Conservation (phyloP, 1,140 invertebrate species). For the Dendroctonus ponderosae region DNA sequence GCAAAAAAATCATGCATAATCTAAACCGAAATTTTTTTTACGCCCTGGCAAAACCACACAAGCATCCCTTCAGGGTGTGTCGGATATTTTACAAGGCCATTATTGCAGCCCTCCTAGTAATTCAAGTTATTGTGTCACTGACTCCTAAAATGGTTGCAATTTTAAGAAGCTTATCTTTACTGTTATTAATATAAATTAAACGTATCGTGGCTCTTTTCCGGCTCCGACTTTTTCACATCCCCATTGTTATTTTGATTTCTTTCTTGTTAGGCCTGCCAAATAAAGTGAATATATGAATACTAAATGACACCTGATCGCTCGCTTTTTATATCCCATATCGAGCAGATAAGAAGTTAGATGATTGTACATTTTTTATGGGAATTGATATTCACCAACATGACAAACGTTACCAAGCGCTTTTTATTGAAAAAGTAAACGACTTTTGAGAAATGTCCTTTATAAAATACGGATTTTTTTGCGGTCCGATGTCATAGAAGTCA, state of each 20-base stretch:
- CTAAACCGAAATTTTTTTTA: not conserved
- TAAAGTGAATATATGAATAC: slow-evolving; percentile 38
- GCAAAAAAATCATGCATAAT: too few species aligned
- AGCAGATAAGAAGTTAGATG: slow-evolving; percentile 26
- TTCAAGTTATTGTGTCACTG: slow-evolving; percentile 1
- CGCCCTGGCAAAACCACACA: slow-evolving; percentile 1
- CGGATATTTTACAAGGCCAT: slow-evolving; percentile 4
- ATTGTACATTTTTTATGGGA: slow-evolving; percentile 27
- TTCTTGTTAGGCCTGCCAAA: slow-evolving; percentile 32
- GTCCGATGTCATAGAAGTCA: too few species aligned
- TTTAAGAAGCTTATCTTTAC: slow-evolving; percentile 35
- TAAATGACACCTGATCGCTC: slow-evolving; percentile 34
- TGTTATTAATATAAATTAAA: slow-evolving; percentile 38
- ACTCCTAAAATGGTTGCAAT: slow-evolving; percentile 17
- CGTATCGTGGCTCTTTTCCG: slow-evolving; percentile 23
- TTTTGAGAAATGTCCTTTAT: too few species aligned
- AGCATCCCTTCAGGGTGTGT: slow-evolving; percentile 1
- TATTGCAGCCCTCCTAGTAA: slow-evolving; percentile 1
- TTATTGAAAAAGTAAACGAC: not conserved
- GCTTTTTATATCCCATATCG: slow-evolving; percentile 19
- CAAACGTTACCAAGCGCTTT: slow-evolving; percentile 23
- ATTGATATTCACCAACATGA: slow-evolving; percentile 17
- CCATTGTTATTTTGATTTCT: slow-evolving; percentile 35
- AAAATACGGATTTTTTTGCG: too few species aligned
- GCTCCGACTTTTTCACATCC: slow-evolving; percentile 18